Base-by-base conservation (phyloP, 2,888 invertebrate species). In the Cephalotes varians region DNA sequence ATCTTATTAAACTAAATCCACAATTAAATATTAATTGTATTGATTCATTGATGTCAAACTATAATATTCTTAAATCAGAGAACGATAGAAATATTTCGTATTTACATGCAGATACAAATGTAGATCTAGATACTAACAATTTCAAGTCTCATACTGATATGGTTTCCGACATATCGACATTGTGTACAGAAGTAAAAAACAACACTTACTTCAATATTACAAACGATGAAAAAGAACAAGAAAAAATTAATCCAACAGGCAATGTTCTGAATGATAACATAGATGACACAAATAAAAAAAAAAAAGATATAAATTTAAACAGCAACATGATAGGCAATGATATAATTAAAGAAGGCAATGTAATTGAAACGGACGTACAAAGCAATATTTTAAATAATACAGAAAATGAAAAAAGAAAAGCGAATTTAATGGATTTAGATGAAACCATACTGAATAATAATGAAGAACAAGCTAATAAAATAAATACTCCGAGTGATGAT, bases 91-190 rank as follows among this genome's bases (percentile, higher is more conserved):
- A 56, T 25, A 15, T 37, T 10, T 54, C 25, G 18, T 4, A 56
- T 40, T 37, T 21, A 21, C 2, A 21, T 21, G 12, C 37, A 62
- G 62, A 62, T 37, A 15, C 7, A 40, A 7, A 56, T 56, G n/a
- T 9, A 28, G 12, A 28, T 2, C 1, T 58, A 72, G 40, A 40
- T 47, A 47, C 15, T 47, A 44, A 58, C 15, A 2, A 37, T 72
- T 40, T 40, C 2, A 54, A 72, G 21, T 64, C 81, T 21, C 65
- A 82, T 62, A n/a, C 80, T 15, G 18, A 40, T 56, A 15, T 28
- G 34, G 3, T 10, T 21, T 10, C 49, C 7, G 10, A 12, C 7
- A 37, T 4, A 34, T 40, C 62, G n/a, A 44, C 44, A 47, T 34
- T 67, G 28, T 12, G 1, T 56, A 40, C 37, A 28, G 37, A 54